A percentile compares a stretch with the other conserved stretches of the same genome.
phyloP scores from a whole-genome alignment of 2,113 vertebrate genomes.

The Cryptomyrus ogoouensis region DNA sequence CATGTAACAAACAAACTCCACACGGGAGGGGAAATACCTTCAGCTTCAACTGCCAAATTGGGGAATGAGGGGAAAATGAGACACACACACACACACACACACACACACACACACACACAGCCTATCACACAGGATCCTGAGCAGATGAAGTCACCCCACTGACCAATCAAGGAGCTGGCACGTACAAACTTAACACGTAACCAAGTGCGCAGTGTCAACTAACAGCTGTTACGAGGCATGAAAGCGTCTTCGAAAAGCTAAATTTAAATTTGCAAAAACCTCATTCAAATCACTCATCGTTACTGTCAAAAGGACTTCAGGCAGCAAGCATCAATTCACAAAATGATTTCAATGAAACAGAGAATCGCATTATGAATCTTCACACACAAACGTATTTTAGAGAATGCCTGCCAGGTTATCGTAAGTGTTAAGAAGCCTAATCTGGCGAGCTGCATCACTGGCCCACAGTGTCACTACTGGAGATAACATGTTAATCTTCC shows the following conservation, averaged over 20 bases:
- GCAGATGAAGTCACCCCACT: not conserved
- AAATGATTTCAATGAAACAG: not conserved
- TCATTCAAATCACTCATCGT: not conserved
- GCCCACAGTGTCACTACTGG: not conserved
- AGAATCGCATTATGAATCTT: not conserved
- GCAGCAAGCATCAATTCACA: not conserved
- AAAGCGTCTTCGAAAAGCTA: not conserved
- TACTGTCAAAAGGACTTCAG: not conserved
- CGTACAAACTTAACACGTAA: not conserved
- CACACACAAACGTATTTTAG: not conserved
- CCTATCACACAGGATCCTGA: not conserved
- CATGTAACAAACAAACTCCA: not conserved
- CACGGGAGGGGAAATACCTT: not conserved
- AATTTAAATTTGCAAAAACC: not conserved
- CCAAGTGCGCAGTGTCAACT: not conserved
- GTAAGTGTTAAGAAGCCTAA: not conserved
- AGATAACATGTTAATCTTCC: not conserved
- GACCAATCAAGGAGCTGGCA: not conserved
- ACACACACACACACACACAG: not conserved
- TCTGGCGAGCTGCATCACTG: not conserved
- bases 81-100: not conserved
- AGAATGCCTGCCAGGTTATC: not conserved
- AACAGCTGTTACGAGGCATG: not conserved
- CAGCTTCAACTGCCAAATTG: not conserved
- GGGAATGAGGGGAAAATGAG: not conserved